These are phyloP conservation scores for Cathartes aura DNA, from an alignment of 2,113 vertebrate genomes.

Conservation along the genomic window DNA sequence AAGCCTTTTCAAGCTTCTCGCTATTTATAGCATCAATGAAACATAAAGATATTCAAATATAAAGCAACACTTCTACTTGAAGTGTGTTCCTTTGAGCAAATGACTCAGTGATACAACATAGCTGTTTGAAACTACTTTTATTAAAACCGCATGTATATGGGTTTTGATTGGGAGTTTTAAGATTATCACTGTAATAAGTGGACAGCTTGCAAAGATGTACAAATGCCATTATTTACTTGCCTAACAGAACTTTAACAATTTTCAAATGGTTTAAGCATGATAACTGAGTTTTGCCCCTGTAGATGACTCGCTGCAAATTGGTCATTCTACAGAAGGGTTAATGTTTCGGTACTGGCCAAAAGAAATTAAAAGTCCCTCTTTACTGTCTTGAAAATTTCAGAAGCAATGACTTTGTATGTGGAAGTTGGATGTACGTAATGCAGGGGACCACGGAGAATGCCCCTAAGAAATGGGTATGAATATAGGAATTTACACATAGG, in stretches of 20 bases:
- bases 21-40: not conserved
- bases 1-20: not conserved
- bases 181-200: not conserved
- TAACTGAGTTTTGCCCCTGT: not conserved
- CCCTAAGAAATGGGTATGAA: not conserved
- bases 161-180: not conserved
- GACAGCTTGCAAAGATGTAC: not conserved
- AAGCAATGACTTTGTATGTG: not conserved
- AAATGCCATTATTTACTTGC: not conserved
- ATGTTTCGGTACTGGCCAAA: not conserved
- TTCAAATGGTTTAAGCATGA: not conserved
- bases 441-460: not conserved
- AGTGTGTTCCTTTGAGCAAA: not conserved
- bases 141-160: fast-evolving
- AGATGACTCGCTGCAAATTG: not conserved
- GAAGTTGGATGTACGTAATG: not conserved
- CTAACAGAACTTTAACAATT: not conserved
- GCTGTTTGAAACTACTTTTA: not conserved
- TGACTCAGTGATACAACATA: not conserved
- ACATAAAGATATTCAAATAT: not conserved
- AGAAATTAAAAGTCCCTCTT: not conserved
- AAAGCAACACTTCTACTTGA: not conserved
- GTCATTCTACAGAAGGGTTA: not conserved
- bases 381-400: not conserved
- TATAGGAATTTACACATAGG: not conserved